Conservation (phyloP, 1,140 invertebrate genomes). For the Dysdera silvatica region DNA sequence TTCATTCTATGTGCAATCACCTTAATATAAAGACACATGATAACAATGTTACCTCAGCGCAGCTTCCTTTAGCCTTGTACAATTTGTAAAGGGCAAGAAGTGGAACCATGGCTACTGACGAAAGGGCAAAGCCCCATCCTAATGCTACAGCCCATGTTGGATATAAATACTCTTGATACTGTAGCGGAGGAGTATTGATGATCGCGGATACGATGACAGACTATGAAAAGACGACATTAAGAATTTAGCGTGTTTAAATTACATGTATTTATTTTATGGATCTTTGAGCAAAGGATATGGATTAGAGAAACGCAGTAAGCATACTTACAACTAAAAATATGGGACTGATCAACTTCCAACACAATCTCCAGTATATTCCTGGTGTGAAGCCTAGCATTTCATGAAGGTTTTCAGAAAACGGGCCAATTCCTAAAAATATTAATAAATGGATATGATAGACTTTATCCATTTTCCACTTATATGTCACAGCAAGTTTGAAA, state of each 20-base stretch:
- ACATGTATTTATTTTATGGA: background rate
- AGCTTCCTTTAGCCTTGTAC: constrained; percentile 23
- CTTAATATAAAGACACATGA: too few species aligned
- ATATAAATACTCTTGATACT: constrained; percentile 60
- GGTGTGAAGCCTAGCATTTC: constrained; percentile 48
- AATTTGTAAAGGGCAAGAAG: constrained; percentile 33
- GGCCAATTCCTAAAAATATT: constrained; percentile 50
- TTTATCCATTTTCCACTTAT: too few species aligned
- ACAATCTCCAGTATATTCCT: constrained; percentile 48
- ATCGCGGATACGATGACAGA: constrained; percentile 64
- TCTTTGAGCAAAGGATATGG: too few species aligned
- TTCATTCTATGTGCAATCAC: too few species aligned
- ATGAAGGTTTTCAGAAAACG: constrained; percentile 57
- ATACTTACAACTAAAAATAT: constrained; percentile 46
- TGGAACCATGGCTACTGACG: constrained; percentile 64
- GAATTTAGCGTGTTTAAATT: background rate
- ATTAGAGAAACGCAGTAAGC: too few species aligned
- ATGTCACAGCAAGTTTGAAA: too few species aligned
- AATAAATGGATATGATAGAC: too few species aligned
- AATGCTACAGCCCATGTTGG: constrained; percentile 63
- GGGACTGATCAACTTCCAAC: constrained; percentile 51
- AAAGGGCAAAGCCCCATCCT: constrained; percentile 62
- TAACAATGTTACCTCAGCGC: constrained; percentile 23
- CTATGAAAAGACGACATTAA: constrained; percentile 43
- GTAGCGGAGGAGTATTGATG: constrained; percentile 56